These are phyloP conservation scores for Paragorgia papillata DNA, from an alignment of 92 coral and sea anemone species.

Conservation along the genomic window DNA sequence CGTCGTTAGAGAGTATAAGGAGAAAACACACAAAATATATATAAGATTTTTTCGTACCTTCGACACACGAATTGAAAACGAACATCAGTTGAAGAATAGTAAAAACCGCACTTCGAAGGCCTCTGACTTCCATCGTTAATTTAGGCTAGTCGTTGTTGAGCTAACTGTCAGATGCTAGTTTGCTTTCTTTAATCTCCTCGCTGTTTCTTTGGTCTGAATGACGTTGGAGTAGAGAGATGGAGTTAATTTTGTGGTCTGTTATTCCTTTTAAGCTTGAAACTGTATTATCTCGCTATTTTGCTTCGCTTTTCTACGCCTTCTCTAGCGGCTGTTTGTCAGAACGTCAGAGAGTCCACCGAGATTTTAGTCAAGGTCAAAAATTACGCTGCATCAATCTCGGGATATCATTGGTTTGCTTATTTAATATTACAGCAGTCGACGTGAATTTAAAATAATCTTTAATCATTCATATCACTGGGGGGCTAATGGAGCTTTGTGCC, in stretches of 20 bases:
- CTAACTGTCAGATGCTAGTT: not conserved
- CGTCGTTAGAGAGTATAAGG: too few relatives aligned
- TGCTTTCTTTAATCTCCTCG: not conserved
- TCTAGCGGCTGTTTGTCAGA: too few relatives aligned
- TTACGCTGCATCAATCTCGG: not conserved
- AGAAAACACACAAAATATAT: too few relatives aligned
- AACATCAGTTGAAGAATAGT: not conserved
- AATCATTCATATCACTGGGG: not conserved
- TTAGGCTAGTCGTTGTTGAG: not conserved
- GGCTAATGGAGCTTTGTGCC: not conserved
- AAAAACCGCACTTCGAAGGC: not conserved
- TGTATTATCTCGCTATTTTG: too few relatives aligned
- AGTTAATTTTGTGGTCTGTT: too few relatives aligned
- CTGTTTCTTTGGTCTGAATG: too few relatives aligned
- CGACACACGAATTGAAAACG: not conserved
- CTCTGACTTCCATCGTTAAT: not conserved
- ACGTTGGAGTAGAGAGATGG: too few relatives aligned
- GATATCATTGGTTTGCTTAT: not conserved
- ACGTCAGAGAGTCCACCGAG: not conserved
- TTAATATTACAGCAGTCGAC: conserved; percentile 8
- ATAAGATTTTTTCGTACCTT: conserved; percentile 1
- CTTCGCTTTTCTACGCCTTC: too few relatives aligned
- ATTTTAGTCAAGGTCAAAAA: not conserved
- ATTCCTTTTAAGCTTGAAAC: too few relatives aligned
- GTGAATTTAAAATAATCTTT: conserved; percentile 17